Percentiles rank a stretch among this genome's conserved stretches.
Evolutionary conservation across 2,113 vertebrate genomes (phyloP).

Genomic region (Equus przewalskii): DNA sequence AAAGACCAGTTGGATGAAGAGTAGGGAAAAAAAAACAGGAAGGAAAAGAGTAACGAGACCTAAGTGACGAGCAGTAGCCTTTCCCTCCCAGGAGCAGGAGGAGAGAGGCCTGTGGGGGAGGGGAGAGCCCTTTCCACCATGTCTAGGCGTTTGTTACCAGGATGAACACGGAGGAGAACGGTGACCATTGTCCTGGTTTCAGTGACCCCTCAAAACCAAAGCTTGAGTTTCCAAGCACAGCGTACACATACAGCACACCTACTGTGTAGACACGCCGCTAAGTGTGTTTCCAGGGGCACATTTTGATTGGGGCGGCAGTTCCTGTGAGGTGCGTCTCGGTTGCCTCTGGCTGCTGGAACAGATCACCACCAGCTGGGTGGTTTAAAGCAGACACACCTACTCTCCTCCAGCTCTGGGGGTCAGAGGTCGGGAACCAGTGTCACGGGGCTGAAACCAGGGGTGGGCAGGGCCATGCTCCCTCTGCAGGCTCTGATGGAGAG

Average conservation of each 20-base stretch:
- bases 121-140: background rate
- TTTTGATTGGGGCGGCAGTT: background rate
- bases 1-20: background rate
- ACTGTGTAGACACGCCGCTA: rapidly evolving
- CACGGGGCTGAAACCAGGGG: background rate
- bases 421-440: background rate
- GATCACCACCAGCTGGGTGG: background rate
- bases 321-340: background rate
- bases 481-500: background rate
- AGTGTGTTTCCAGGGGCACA: background rate
- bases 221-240: background rate
- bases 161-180: background rate
- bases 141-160: background rate
- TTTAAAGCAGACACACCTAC: background rate
- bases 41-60: background rate
- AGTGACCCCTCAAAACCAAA: background rate
- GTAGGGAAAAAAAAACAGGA: background rate
- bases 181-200: background rate
- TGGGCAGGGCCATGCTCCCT: background rate
- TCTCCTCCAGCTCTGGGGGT: background rate
- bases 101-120: background rate
- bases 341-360: background rate
- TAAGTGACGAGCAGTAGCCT: background rate
- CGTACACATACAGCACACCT: too few relatives aligned
- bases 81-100: background rate